Evolutionary conservation across 2,113 vertebrate genomes (phyloP), one percentile per base, ranked within the genome.

Genomic region (Pollimyrus isidori): DNA sequence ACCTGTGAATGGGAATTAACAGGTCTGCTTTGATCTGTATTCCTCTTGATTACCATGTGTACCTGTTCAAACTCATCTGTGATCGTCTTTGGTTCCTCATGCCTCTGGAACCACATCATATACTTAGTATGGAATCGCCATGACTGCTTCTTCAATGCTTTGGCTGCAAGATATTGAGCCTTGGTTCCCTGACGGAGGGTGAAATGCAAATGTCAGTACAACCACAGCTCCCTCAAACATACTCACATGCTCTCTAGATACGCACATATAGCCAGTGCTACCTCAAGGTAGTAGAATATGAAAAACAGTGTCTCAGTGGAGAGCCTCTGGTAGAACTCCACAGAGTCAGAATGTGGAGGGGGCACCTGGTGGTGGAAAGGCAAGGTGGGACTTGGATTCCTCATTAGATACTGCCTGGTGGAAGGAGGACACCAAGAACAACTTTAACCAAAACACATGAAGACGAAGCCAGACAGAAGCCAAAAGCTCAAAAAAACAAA

Each of bases 61-160:
- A 96, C 96, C 95, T 97, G 96, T 92, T 97, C 96, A 83, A 96
- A 97, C 90, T 97, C 96, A 0, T 97, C 96, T 0, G 96, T 97
- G 94, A 97, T 97, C 90, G 97, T 99, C 93, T 99, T 99, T 91
- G 97, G 98, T 95, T 99, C 98, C 93, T 99, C 98, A 0, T 99
- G 98, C 91, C 98, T 95, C 96, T 99, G 98, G 92, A 99, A 99
- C 98, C 97, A 99, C 98, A 99, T 98, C 98, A 99, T 99, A 93
- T 99, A 99, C 95, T 99, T 99, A 89, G 97, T 99, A 95, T 99
- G 98, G 95, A 99, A 99, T 53, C 98, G 95, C 98, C 98, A 99
- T 0, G 97, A 98, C 92, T 99, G 97, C 91, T 99, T 99, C 94
- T 99, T 99, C 90, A 99, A 95, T 53, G 97, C 98, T 94, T 99